Percentiles rank a stretch among this genome's conserved stretches.
Conservation (phyloP, 2,113 vertebrate species). For the Drymodes brunneopygia region DNA sequence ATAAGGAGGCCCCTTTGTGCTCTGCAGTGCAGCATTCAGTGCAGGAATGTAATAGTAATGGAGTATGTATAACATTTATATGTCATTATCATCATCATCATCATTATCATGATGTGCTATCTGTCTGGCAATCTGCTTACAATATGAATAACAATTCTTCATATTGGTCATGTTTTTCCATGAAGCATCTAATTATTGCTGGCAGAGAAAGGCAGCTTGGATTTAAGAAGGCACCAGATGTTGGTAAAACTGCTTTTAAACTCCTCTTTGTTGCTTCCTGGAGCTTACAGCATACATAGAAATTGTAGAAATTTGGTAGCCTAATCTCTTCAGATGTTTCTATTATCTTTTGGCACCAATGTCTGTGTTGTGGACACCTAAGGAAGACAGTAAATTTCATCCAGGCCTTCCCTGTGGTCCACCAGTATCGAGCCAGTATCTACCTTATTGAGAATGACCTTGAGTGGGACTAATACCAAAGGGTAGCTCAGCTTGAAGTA, state of each 20-base stretch:
- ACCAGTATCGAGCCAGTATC: not conserved
- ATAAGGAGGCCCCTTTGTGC: not conserved
- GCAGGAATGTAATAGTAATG: constrained; percentile 6
- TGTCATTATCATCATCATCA: not conserved
- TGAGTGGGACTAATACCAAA: not conserved
- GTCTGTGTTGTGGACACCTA: not conserved
- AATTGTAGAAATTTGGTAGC: not conserved
- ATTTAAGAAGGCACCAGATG: constrained; percentile 57
- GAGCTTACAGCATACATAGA: not conserved
- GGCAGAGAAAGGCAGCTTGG: constrained; percentile 38
- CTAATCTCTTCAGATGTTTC: constrained; percentile 4
- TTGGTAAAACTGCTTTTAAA: constrained; percentile 34
- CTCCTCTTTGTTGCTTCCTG: not conserved
- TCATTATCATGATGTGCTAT: constrained; percentile 15
- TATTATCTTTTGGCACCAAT: not conserved
- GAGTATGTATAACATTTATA: not conserved
- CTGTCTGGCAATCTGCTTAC: constrained; percentile 50
- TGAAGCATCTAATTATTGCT: constrained; percentile 39
- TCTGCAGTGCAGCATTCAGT: not conserved
- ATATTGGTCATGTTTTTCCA: constrained; percentile 20
- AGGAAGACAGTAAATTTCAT: not conserved
- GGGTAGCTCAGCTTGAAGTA: not conserved
- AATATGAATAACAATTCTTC: constrained; percentile 49
- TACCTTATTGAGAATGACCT: not conserved
- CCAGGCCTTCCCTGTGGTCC: not conserved